Conservation (phyloP, 1,140 invertebrate genomes). For the Philopotamus ludificatus region DNA sequence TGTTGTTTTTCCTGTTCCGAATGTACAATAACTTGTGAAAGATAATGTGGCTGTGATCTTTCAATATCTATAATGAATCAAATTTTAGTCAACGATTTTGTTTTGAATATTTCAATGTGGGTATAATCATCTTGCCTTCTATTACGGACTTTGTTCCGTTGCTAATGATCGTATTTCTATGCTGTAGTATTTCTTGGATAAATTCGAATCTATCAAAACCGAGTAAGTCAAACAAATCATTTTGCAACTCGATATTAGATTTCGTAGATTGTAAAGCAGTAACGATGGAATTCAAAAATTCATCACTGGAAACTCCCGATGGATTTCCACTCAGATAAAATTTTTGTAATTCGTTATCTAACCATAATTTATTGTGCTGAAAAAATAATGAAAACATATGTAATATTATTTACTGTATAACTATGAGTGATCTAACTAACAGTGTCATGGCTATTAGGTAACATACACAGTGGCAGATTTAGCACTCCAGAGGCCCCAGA, state of each 20-base stretch:
- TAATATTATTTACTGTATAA: too few relatives aligned
- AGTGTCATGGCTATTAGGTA: too few relatives aligned
- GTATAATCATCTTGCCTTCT: not conserved
- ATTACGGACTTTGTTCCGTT: not conserved
- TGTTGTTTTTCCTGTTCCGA: slow-evolving; percentile 81
- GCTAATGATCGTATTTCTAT: slow-evolving; percentile 54
- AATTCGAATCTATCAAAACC: slow-evolving; percentile 88
- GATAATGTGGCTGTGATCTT: slow-evolving; percentile 57
- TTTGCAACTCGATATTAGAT: slow-evolving; percentile 74
- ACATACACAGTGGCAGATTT: too few relatives aligned
- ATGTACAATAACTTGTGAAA: slow-evolving; percentile 77
- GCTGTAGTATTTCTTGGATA: slow-evolving; percentile 73
- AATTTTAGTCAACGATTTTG: not conserved
- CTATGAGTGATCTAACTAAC: too few relatives aligned
- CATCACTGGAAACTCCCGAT: slow-evolving; percentile 55
- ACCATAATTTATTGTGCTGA: slow-evolving; percentile 60
- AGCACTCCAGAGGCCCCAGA: too few relatives aligned
- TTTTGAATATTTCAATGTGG: not conserved
- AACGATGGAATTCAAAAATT: slow-evolving; percentile 62
- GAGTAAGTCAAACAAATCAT: slow-evolving; percentile 84
- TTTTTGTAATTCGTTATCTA: slow-evolving; percentile 59
- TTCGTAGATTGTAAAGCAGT: slow-evolving; percentile 63
- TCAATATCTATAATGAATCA: slow-evolving; percentile 28
- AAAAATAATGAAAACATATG: slow-evolving; percentile 44
- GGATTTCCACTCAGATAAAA: slow-evolving; percentile 51